Base-by-base conservation (phyloP, 2,888 invertebrate genomes). In the Malachius bipustulatus region DNA sequence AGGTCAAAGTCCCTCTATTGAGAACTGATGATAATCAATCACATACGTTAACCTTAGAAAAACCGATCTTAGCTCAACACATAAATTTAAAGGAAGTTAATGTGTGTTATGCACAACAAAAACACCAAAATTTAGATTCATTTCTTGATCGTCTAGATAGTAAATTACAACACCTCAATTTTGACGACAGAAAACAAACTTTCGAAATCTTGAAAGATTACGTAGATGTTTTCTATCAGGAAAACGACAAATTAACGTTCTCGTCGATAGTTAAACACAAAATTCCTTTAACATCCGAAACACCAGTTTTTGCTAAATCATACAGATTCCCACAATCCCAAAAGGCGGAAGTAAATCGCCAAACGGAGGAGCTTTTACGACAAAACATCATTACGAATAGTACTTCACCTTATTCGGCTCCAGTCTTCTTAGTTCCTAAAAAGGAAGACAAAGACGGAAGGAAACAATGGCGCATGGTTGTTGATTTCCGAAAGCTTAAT, bases 401-500 rank as follows among this genome's bases (percentile, higher is more conserved):
- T 19, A 19, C 6, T n/a, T 19, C 24, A 6, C 24, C 24, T 19
- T 19, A 19, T 19, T 19, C 24, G 24, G 24, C 24, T 19, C 24
- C 24, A 19, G 24, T 19, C 24, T 19, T 19, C 24, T n/a, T 19
- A 8, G 6, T 28, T 28, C 29, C 29, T 6, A 28, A 28, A n/a
- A 28, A 28, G 29, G 29, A 28, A 28, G 11, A n/a, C 11, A 4
- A 8, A n/a, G 10, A 28, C 10, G 29, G 10, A 9, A n/a, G 10
- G 10, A 28, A 28, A 12, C 29, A 28, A 28, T 28, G 29, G 29
- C 8, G 29, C 8, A 28, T 28, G 29, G 29, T 28, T 8, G 11
- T 28, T 6, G 4, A 28, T n/a, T 28, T 28, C 11, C 8, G 29
- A 10, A 38, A 36, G 30, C 16, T 27, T n/a, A 34, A 33, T 27